Evolutionary conservation across 2,797 vertebrate species (phyloP).

Genomic region (Phalanger gymnotis): DNA sequence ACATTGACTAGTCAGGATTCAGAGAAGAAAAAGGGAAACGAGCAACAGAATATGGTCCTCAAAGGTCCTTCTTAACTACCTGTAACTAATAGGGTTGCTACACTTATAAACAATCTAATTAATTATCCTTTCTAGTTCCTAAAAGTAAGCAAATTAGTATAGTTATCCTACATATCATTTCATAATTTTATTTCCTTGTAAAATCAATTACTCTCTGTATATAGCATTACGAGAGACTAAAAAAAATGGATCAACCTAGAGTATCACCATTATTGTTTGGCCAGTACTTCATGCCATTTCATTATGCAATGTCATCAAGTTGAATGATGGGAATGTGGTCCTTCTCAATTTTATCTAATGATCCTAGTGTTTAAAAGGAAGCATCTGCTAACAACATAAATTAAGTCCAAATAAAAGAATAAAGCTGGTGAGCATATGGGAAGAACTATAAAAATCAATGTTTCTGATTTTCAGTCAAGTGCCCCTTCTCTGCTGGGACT

Average conservation of each 20-base stretch:
- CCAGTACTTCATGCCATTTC: neutral
- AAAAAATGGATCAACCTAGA: neutral
- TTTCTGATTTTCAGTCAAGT: slow-evolving; percentile 36
- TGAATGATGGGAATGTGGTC: neutral
- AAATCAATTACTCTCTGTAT: neutral
- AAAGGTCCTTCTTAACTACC: neutral
- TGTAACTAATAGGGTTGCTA: neutral
- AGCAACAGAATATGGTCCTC: neutral
- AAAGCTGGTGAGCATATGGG: slow-evolving; percentile 26
- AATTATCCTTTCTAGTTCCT: neutral
- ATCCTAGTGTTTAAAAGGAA: slow-evolving; percentile 21
- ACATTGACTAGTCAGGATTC: neutral
- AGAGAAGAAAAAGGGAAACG: neutral
- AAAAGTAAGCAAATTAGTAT: neutral
- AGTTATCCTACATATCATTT: neutral
- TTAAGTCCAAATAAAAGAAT: slow-evolving; percentile 46
- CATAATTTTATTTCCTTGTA: neutral
- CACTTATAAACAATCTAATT: neutral
- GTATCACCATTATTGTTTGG: neutral
- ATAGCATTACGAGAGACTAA: neutral
- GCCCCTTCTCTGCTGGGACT: neutral
- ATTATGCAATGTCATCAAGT: neutral
- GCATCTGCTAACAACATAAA: slow-evolving; percentile 43
- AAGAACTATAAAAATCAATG: slow-evolving; percentile 14
- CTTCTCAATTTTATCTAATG: slow-evolving; percentile 8